A percentile compares a stretch with the other conserved stretches of the same genome.
phyloP scores from a whole-genome alignment of 2,113 vertebrate genomes.

The Uria aalge region DNA sequence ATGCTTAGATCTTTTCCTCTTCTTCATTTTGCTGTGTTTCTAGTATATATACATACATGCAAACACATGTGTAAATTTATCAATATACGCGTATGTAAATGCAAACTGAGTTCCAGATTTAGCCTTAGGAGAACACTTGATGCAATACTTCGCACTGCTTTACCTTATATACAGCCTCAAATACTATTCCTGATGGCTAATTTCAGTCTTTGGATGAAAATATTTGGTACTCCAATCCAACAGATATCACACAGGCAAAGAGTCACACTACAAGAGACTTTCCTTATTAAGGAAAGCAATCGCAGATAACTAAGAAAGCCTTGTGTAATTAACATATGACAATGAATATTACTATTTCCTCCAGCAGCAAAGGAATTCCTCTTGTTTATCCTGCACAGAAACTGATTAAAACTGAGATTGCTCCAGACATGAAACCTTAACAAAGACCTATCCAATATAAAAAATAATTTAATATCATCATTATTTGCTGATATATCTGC shows the following conservation, averaged over 20 bases:
- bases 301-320: neutral
- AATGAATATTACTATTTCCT: neutral
- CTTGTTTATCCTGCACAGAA: neutral
- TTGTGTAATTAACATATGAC: neutral
- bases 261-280: neutral
- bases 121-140: neutral
- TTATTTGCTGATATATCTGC: neutral
- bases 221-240: neutral
- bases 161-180: neutral
- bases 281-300: neutral
- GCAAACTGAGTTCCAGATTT: neutral
- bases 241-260: neutral
- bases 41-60: neutral
- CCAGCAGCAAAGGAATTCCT: neutral
- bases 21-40: neutral
- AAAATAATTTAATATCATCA: neutral
- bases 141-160: neutral
- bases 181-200: neutral
- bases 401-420: neutral
- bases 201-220: neutral
- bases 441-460: neutral
- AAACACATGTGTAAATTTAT: neutral
- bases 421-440: neutral
- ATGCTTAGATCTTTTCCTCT: neutral
- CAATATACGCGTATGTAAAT: neutral